Evolutionary conservation across 1,140 invertebrate species (phyloP).

Genomic region (Zaprionus lachaisei): DNA sequence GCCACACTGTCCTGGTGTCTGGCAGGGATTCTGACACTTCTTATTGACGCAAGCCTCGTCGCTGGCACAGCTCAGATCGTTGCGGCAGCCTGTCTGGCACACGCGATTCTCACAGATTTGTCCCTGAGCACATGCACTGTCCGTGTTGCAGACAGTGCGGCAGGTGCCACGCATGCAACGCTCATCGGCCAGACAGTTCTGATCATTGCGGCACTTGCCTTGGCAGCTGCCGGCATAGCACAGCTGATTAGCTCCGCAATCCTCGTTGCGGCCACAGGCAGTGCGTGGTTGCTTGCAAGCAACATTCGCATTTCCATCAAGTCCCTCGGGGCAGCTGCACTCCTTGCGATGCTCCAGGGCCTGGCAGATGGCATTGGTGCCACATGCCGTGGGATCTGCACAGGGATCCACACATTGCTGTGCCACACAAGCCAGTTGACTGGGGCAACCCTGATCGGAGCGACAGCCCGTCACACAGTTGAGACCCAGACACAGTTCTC

Average conservation of each 20-base stretch:
- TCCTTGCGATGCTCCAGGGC: slow-evolving; percentile 89
- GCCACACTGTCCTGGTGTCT: slow-evolving; percentile 89
- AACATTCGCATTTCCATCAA: slow-evolving; percentile 90
- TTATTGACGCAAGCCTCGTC: slow-evolving; percentile 92
- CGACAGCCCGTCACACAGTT: slow-evolving; percentile 92
- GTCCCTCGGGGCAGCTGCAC: slow-evolving; percentile 89
- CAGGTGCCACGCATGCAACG: slow-evolving; percentile 92
- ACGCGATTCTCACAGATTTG: slow-evolving; percentile 94
- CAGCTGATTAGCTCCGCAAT: slow-evolving; percentile 88
- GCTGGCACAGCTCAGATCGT: slow-evolving; percentile 90
- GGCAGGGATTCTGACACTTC: slow-evolving; percentile 93
- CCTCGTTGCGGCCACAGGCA: slow-evolving; percentile 87
- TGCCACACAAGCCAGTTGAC: slow-evolving; percentile 89
- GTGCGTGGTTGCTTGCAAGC: slow-evolving; percentile 89
- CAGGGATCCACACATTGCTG: slow-evolving; percentile 92
- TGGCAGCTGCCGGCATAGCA: slow-evolving; percentile 92
- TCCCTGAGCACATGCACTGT: slow-evolving; percentile 90
- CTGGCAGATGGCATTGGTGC: slow-evolving; percentile 91
- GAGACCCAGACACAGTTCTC: slow-evolving; percentile 93
- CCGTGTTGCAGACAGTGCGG: slow-evolving; percentile 93
- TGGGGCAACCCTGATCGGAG: slow-evolving; percentile 90
- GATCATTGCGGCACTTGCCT: slow-evolving; percentile 91
- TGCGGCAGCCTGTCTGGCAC: slow-evolving; percentile 93
- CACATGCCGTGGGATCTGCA: slow-evolving; percentile 90
- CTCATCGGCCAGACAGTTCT: slow-evolving; percentile 92